A percentile compares a stretch with the other conserved stretches of the same genome.
Conservation (phyloP, 2,888 invertebrate species). For the Lasioglossum pauxillum region DNA sequence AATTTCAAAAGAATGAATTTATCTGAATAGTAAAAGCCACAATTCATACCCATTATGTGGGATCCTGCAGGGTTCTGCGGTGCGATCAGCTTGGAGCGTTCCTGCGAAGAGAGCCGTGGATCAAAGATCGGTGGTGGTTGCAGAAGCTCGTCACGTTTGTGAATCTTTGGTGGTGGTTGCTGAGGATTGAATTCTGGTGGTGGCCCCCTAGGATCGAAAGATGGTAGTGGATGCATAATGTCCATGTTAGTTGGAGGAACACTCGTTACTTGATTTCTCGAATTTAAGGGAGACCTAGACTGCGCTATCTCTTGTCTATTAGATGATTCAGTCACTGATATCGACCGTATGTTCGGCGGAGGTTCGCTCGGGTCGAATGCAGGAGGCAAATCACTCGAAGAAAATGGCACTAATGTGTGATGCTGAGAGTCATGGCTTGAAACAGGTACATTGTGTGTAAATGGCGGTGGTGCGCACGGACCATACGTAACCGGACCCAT, state of each 20-base stretch:
- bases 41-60: constrained; percentile 29
- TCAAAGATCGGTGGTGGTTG: constrained; percentile 49
- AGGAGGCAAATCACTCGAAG: constrained; percentile 52
- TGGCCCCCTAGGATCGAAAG: constrained; percentile 70
- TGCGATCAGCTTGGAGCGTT: constrained; percentile 40
- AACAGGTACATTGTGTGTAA: constrained; percentile 27
- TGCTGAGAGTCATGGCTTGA: constrained; percentile 51
- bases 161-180: constrained; percentile 55
- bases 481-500: constrained; percentile 44
- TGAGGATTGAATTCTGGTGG: constrained; percentile 58
- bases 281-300: constrained; percentile 7
- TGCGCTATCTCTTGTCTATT: constrained; percentile 32
- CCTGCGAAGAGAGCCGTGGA: constrained; percentile 43
- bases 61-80: constrained; percentile 19
- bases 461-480: constrained; percentile 53
- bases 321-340: constrained; percentile 23
- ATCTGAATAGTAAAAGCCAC: background rate
- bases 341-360: constrained; percentile 54
- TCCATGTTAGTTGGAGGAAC: constrained; percentile 44
- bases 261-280: constrained; percentile 16
- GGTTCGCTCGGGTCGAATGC: constrained; percentile 67
- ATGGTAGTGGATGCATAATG: constrained; percentile 65
- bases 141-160: constrained; percentile 34
- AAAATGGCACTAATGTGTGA: constrained; percentile 35
- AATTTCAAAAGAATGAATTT: too few species aligned